Conservation (phyloP, 2,888 invertebrate genomes). For the Lamellibrachia satsuma region DNA sequence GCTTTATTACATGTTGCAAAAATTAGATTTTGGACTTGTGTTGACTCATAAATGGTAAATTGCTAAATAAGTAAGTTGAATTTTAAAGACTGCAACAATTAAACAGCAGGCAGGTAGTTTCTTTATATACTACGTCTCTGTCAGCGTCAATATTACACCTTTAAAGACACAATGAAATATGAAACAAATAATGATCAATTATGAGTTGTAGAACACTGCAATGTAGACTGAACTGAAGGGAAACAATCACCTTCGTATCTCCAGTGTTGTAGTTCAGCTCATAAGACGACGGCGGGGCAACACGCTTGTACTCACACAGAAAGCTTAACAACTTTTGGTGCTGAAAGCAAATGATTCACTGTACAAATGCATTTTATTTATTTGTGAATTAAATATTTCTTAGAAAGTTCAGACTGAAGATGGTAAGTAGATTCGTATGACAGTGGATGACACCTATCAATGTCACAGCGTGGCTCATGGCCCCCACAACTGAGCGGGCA, state of each 20-base stretch:
- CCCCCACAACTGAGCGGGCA: too few relatives aligned
- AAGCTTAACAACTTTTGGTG: constrained; percentile 50
- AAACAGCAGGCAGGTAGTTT: too few relatives aligned
- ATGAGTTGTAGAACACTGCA: not conserved
- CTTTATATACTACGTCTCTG: too few relatives aligned
- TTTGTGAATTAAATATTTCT: not conserved
- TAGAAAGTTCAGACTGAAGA: not conserved
- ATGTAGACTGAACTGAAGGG: not conserved
- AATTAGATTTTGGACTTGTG: too few relatives aligned
- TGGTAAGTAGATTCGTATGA: not conserved
- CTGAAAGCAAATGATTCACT: constrained; percentile 41
- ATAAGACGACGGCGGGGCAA: constrained; percentile 47
- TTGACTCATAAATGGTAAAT: too few relatives aligned
- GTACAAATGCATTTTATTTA: not conserved
- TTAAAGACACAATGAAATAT: not conserved
- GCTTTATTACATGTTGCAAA: too few relatives aligned
- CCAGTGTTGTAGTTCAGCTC: constrained; percentile 46
- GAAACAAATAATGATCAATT: not conserved
- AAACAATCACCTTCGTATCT: constrained; percentile 48
- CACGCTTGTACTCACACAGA: constrained; percentile 51
- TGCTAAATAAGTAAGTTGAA: too few relatives aligned
- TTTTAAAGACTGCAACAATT: too few relatives aligned
- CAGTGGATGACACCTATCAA: not conserved
- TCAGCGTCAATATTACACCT: not conserved
- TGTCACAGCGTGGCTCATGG: not conserved